These are phyloP conservation scores for Corythoichthys intestinalis DNA, from an alignment of 2,113 vertebrate genomes.

Conservation along the genomic window DNA sequence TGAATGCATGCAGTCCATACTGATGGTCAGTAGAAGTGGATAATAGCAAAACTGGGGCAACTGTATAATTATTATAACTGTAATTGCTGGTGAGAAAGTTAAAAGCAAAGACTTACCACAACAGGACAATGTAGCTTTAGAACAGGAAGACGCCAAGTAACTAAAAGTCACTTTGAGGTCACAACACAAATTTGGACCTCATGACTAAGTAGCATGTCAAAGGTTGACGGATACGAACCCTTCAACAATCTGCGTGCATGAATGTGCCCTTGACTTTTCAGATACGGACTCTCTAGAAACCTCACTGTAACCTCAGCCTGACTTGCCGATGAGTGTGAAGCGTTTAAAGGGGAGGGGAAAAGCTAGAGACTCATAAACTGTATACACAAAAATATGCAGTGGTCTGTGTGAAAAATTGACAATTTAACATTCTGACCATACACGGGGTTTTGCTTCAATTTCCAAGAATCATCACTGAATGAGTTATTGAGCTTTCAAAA, in stretches of 20 bases:
- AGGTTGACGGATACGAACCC: constrained; percentile 42
- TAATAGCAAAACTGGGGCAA: constrained; percentile 4
- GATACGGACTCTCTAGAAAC: background rate
- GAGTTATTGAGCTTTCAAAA: no score
- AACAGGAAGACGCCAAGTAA: constrained; percentile 11
- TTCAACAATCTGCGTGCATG: background rate
- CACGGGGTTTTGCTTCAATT: no score
- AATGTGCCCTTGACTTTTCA: background rate
- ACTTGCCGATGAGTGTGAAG: background rate
- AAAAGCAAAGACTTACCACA: constrained; percentile 17
- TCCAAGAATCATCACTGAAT: no score
- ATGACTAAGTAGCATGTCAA: constrained; percentile 51
- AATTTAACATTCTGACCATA: no score
- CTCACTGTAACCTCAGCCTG: background rate
- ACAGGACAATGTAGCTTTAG: constrained; percentile 44
- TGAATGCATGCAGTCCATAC: background rate
- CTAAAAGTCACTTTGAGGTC: constrained; percentile 36
- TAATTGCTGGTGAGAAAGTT: constrained; percentile 28
- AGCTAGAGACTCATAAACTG: background rate
- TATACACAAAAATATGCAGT: background rate
- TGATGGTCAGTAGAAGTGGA: background rate
- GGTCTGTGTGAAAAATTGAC: no score
- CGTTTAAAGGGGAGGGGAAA: background rate
- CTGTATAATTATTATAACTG: constrained; percentile 20
- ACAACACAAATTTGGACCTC: constrained; percentile 33